Conservation (phyloP, 2,113 vertebrate genomes). For the Suncus etruscus region DNA sequence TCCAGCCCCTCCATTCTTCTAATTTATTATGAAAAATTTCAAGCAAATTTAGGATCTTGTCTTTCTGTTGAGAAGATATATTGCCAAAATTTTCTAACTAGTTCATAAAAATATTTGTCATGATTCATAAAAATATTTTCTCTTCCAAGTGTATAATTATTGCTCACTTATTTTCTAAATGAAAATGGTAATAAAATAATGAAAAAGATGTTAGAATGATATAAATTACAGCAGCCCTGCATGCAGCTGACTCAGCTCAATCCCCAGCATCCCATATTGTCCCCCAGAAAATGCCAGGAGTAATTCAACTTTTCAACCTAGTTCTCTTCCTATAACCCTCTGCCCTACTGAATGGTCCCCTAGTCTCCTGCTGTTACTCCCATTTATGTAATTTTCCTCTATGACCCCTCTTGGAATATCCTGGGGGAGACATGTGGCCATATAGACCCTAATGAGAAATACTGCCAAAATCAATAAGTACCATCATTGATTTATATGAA, state of each 20-base stretch:
- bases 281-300: too few species aligned
- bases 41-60: slow-evolving; percentile 2
- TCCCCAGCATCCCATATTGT: too few species aligned
- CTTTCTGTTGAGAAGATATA: slow-evolving; percentile 32
- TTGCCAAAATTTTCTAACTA: slow-evolving; percentile 38
- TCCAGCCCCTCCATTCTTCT: not conserved
- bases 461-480: not conserved
- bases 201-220: not conserved
- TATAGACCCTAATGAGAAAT: too few species aligned
- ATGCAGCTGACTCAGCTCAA: too few species aligned
- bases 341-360: too few species aligned
- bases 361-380: too few species aligned
- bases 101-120: slow-evolving; percentile 45
- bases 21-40: slow-evolving; percentile 36
- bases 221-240: too few species aligned
- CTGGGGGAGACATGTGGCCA: too few species aligned
- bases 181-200: slow-evolving; percentile 33
- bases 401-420: too few species aligned
- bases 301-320: too few species aligned
- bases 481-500: slow-evolving; percentile 49
- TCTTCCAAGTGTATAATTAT: not conserved
- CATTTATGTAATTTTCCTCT: too few species aligned
- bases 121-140: slow-evolving; percentile 52
- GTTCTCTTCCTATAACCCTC: too few species aligned
- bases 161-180: slow-evolving; percentile 40